Percentiles rank a stretch among this genome's conserved stretches.
phyloP scores from a whole-genome alignment of 2,888 invertebrate species.

The Nomada fucata region DNA sequence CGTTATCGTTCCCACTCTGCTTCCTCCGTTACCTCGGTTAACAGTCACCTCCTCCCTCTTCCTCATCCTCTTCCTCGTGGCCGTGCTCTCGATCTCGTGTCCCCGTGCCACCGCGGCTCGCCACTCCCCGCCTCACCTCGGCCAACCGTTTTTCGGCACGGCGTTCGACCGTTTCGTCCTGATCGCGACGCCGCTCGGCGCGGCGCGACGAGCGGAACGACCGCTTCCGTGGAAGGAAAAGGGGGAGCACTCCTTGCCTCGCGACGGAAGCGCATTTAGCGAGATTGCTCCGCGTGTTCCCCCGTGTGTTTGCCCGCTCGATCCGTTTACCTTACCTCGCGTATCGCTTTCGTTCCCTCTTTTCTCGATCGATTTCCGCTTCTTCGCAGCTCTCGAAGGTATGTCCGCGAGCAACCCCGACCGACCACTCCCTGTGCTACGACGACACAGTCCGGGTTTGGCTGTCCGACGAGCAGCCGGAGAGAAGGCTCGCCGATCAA shows the following conservation, averaged over 20 bases:
- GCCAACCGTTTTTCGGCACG: neutral
- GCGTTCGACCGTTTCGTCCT: neutral
- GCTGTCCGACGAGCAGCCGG: neutral
- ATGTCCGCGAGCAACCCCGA: neutral
- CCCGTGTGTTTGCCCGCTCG: conserved; percentile 26
- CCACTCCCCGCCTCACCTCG: neutral
- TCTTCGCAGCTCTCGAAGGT: neutral
- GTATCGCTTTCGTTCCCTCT: conserved; percentile 14
- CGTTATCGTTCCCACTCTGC: conserved; percentile 62
- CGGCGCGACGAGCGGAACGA: no score
- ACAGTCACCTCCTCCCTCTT: conserved; percentile 9
- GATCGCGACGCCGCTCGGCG: no score
- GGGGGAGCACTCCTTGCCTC: no score
- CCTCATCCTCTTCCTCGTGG: neutral
- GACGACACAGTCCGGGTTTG: neutral
- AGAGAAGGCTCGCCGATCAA: no score
- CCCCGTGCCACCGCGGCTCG: no score
- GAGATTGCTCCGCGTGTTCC: conserved; percentile 47
- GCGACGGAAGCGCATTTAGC: conserved; percentile 45
- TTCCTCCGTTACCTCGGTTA: conserved; percentile 44
- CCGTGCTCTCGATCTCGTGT: neutral
- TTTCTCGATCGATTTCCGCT: conserved; percentile 46
- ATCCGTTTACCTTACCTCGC: conserved; percentile 46
- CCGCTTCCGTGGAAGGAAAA: no score
- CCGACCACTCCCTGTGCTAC: conserved; percentile 26